A percentile compares a stretch with the other conserved stretches of the same genome.
These are phyloP conservation scores for Apteryx owenii DNA, from an alignment of 2,113 vertebrate genomes.

Conservation along the genomic window DNA sequence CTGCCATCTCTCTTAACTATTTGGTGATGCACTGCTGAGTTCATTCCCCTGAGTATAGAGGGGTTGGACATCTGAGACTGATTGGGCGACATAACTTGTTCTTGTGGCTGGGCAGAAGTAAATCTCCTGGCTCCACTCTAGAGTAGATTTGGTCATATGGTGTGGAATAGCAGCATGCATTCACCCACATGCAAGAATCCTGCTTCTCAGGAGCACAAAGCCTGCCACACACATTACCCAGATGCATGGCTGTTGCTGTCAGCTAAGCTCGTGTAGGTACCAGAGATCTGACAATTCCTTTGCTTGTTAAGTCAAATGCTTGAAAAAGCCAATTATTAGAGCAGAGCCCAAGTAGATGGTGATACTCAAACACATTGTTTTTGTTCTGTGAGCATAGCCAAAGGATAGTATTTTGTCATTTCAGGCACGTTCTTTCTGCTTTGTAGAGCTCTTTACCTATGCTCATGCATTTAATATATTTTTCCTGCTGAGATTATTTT, in stretches of 20 bases:
- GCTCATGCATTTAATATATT: not conserved
- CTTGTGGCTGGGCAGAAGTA: not conserved
- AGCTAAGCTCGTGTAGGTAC: fast-evolving
- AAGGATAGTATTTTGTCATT: not conserved
- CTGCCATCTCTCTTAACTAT: not conserved
- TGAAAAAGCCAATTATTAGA: not conserved
- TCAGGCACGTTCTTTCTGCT: not conserved
- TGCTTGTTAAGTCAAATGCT: not conserved
- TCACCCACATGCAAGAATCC: not conserved
- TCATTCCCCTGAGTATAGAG: not conserved
- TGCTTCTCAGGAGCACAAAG: not conserved
- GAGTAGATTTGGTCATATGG: not conserved
- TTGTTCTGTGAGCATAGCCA: not conserved
- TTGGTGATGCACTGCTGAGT: not conserved
- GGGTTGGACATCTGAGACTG: not conserved
- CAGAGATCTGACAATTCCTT: not conserved
- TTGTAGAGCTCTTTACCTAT: not conserved
- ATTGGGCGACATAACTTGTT: fast-evolving
- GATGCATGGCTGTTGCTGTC: not conserved
- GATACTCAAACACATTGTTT: not conserved
- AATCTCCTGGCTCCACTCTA: fast-evolving
- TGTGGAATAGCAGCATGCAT: not conserved
- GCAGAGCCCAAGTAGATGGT: not conserved
- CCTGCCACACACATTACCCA: not conserved
- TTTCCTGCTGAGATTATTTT: not conserved